Base-by-base conservation (phyloP, 2,888 invertebrate genomes). In the Oxyscelio sp. region DNA sequence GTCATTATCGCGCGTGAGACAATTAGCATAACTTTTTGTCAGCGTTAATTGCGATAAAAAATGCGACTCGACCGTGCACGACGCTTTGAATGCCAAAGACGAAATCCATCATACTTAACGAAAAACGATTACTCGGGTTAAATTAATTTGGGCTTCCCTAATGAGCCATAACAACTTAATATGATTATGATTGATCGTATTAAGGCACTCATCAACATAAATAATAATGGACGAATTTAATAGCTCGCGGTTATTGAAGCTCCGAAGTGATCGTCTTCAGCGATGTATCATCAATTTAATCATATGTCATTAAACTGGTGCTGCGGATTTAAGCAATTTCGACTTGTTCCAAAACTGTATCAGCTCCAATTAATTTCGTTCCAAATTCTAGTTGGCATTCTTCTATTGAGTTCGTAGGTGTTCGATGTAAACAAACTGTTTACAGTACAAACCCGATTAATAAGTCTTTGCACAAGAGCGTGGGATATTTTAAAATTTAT, bases 201-300 rank as follows among this genome's bases (percentile, higher is more conserved):
- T 77, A 77, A 68, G 40, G 27, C 31, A 58, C 48, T 50, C 58
- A 77, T 77, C 45, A 66, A 66, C 59, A 66, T 77, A 58, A 75
- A 65, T 65, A 59, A 66, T 66, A 66, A 34, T 50, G 50, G 66
- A 38, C 34, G 34, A 75, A 19, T 56, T 11, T 45, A 65, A 65
- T 65, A 56, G 54, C 5, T 56, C 17, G 56, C 21, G n/a, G 56
- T 63, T 45, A 63, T 34, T 43, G 63, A 31, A 40, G 34, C 17
- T 45, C 43, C 17, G n/a, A n/a, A 52, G 24, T 54, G 61, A 59
- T 65, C 45, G 65, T 22, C 3, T 38, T 63, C 15, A 24, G 15
- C n/a, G 34, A 52, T 40, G 27, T 65, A 48, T 48, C 19, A 75
- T 75, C 31, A 65, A 24, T 13, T 15, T 75, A 75, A 74, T 56